These are phyloP conservation scores for Aspidapion aeneum DNA, from an alignment of 2,888 invertebrate species.

Conservation along the genomic window DNA sequence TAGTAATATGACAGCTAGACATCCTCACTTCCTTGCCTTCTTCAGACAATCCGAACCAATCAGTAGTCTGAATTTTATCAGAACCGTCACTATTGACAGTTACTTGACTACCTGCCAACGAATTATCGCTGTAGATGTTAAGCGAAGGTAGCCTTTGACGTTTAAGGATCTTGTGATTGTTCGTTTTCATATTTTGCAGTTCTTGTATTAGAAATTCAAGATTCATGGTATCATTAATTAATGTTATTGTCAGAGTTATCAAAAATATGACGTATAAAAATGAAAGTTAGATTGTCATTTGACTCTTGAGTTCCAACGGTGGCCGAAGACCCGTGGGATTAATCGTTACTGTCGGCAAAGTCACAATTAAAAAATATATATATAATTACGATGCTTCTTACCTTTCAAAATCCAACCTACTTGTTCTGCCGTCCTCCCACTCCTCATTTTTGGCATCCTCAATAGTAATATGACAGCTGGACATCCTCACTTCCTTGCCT, in stretches of 20 bases:
- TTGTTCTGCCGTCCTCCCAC: conserved; percentile 34
- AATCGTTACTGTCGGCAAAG: too few species aligned
- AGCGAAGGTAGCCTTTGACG: conserved; percentile 42
- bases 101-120: too few species aligned
- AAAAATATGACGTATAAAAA: too few species aligned
- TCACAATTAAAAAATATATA: too few species aligned
- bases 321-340: too few species aligned
- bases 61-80: too few species aligned
- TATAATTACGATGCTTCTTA: too few species aligned
- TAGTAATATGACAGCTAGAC: conserved; percentile 56
- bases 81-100: conserved; percentile 13
- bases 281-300: too few species aligned
- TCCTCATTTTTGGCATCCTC: conserved; percentile 51
- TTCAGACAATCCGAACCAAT: too few species aligned
- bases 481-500: conserved; percentile 53
- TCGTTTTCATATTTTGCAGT: conserved; percentile 60
- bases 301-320: too few species aligned
- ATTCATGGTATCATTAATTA: conserved; percentile 49
- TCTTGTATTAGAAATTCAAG: conserved; percentile 71
- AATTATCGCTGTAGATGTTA: conserved; percentile 35
- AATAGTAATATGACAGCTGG: conserved; percentile 56
- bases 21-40: conserved; percentile 54
- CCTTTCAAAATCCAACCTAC: conserved; percentile 30
- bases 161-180: conserved; percentile 40
- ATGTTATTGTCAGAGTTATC: not conserved